Evolutionary conservation across 2,888 invertebrate species (phyloP).

Genomic region (Drosophila eohydei): DNA sequence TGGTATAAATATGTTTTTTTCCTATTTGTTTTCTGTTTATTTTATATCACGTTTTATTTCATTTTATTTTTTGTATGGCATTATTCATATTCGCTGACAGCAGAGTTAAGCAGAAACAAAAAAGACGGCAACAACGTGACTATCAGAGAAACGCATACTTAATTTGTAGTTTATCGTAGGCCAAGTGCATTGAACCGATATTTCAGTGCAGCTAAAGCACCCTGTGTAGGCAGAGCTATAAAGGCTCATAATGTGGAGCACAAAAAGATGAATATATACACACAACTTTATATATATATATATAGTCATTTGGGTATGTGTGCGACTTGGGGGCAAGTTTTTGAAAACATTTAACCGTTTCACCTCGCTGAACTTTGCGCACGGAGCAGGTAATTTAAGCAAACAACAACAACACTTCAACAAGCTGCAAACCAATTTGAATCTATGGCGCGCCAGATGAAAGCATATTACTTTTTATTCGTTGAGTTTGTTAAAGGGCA

Average conservation of each 20-base stretch:
- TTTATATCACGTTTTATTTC: slow-evolving; percentile 46
- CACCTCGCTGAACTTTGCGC: slow-evolving; percentile 81
- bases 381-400: slow-evolving; percentile 65
- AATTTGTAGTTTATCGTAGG: slow-evolving; percentile 25
- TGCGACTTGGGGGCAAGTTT: slow-evolving; percentile 50
- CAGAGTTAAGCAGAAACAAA: slow-evolving; percentile 8
- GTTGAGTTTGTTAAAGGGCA: slow-evolving; percentile 34
- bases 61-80: slow-evolving; percentile 12
- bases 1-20: not conserved
- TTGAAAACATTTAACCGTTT: slow-evolving; percentile 82
- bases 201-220: slow-evolving; percentile 32
- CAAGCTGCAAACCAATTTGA: slow-evolving; percentile 46
- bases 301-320: not conserved
- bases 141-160: slow-evolving; percentile 23
- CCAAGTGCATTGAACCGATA: slow-evolving; percentile 46
- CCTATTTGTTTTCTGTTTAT: slow-evolving; percentile 23
- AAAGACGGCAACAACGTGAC: slow-evolving; percentile 32
- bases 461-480: slow-evolving; percentile 34
- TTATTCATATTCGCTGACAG: slow-evolving; percentile 74
- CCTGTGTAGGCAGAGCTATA: slow-evolving; percentile 35
- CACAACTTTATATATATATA: not conserved
- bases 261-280: slow-evolving; percentile 25
- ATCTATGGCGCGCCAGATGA: slow-evolving; percentile 47
- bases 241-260: slow-evolving; percentile 46
- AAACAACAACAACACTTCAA: slow-evolving; percentile 64